Evolutionary conservation across 2,888 invertebrate genomes (phyloP).

Genomic region (Macropis europaea): DNA sequence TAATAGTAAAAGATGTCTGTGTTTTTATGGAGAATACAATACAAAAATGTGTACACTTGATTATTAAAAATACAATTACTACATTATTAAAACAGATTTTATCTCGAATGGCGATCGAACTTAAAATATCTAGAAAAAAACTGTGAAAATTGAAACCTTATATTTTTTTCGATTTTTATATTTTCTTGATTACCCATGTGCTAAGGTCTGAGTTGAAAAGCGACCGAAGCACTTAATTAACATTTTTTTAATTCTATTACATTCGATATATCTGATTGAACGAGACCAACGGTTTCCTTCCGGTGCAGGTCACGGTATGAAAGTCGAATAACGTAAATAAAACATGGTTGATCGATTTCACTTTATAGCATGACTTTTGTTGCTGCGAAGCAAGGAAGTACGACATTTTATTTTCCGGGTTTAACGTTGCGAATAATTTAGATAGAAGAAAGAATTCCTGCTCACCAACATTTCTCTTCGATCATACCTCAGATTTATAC

Average conservation of each 20-base stretch:
- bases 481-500: background rate
- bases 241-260: slow-evolving; percentile 12
- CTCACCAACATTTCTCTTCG: slow-evolving; percentile 8
- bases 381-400: slow-evolving; percentile 19
- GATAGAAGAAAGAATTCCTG: slow-evolving; percentile 28
- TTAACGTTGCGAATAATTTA: slow-evolving; percentile 41
- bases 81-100: too few relatives aligned
- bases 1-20: too few relatives aligned
- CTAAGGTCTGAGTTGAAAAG: background rate
- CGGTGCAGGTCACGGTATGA: slow-evolving; percentile 5
- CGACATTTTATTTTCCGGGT: slow-evolving; percentile 45
- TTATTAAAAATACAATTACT: too few relatives aligned
- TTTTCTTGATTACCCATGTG: background rate
- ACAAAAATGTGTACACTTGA: too few relatives aligned
- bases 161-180: background rate
- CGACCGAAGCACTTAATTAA: slow-evolving; percentile 13
- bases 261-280: background rate
- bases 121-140: too few relatives aligned
- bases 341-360: background rate
- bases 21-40: too few relatives aligned
- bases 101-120: too few relatives aligned
- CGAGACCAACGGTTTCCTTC: slow-evolving; percentile 25
- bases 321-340: slow-evolving; percentile 10
- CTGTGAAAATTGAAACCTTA: too few relatives aligned
- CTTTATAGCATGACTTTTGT: slow-evolving; percentile 14